Evolutionary conservation across 2,113 vertebrate genomes (phyloP), one percentile per base, ranked within the genome.

Genomic region (Callipepla squamata): DNA sequence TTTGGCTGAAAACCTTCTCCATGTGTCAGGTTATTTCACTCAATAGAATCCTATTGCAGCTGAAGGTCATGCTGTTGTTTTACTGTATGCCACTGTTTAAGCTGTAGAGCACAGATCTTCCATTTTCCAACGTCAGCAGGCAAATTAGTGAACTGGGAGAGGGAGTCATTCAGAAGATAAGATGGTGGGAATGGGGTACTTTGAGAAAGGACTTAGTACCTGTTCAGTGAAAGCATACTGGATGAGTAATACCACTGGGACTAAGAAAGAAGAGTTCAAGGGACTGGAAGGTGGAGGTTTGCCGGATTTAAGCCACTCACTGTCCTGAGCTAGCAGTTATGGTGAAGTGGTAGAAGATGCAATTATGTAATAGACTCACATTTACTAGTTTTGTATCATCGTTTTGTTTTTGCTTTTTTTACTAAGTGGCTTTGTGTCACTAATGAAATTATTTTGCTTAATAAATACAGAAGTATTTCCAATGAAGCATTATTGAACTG

Each of bases 41-140:
- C 66, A 73, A 80, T 18, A 84, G 83, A 89, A 89, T 55, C 61
- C 62, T 70, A 50, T 47, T 73, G 61, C 3, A 12, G 61, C 48
- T 94, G 92, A 91, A 96, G 93, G 85, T 96, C 85, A 34, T 58
- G 65, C 23, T 87, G 78, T 66, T 94, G 69, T 82, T 96, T 93
- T 82, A 26, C 73, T 83, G 25, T 57, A 25, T 13, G 34, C 15
- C 23, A 34, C 65, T 80, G 51, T 82, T 91, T 80, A 78, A 94
- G 40, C 26, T 70, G 28, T 63, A 55, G n/a, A 5, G 6, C 21
- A 92, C 57, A 93, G 94, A 91, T 80, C 20, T n/a, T 87, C 68
- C 28, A 45, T 73, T 82, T 63, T 67, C 25, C 75, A 79, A 19
- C 13, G 66, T 1, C 4, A 93, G 36, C 30, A 32, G 38, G 8